Base-by-base conservation (phyloP, 1,140 invertebrate species). In the Sitophilus oryzae region DNA sequence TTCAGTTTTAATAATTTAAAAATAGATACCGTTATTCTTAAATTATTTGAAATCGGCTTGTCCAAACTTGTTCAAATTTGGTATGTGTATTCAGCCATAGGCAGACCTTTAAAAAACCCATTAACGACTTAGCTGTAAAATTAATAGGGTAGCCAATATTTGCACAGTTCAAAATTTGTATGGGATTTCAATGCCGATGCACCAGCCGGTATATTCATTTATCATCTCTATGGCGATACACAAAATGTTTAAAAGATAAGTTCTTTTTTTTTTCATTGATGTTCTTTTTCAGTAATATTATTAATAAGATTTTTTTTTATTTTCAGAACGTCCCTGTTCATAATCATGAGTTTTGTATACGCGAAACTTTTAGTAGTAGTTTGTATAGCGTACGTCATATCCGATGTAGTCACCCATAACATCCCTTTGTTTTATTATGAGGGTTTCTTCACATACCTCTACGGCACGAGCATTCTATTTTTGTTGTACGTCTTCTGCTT, bases 381-480 rank as follows among this genome's bases (percentile, higher is more conserved):
- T 15, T 94, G 91, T 77, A 82, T 94, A 69, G 90, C 89, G 51
- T 93, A 91, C 71, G 88, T 94, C 60, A 88, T 94, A 68, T 90
- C 90, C 65, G 90, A 95, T 78, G 89, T 93, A 64, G 88, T 93
- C 63, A 94, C 91, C 48, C 87, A 93, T 73, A 89, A 88, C 72
- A 79, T 94, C 54, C 91, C 92, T 44, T 81, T 93, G 23, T 93
- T 90, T 74, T 86, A 86, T 67, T 93, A 94, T 78, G 91, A 98
- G 84, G 91, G 89, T 53, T 96, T 97, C 79, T 98, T 96, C 79
- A 92, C 95, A 38, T 98, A 96, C 74, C 81, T 98, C 38, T 98
- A 97, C 74, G 88, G 89, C 60, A 84, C 88, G 73, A 96, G 92
- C 74, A 93, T 98, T 69, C 74, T 96, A 56, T 98, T 97, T 78